Evolutionary conservation across 2,888 invertebrate genomes (phyloP).

Genomic region (Spisula solida): DNA sequence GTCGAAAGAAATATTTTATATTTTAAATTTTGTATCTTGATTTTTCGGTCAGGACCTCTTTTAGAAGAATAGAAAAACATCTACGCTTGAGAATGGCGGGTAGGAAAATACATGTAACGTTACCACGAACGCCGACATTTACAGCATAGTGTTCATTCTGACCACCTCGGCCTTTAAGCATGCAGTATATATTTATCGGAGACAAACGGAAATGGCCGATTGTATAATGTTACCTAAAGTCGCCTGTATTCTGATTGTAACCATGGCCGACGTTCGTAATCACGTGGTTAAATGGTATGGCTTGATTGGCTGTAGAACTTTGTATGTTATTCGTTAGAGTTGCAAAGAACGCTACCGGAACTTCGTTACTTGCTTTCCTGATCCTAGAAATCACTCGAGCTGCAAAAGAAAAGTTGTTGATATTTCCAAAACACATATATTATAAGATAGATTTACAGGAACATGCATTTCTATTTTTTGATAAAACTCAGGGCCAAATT

Average conservation of each 20-base stretch:
- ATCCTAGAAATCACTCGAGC: background rate
- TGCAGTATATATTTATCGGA: background rate
- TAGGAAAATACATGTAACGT: background rate
- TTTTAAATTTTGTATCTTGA: background rate
- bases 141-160: background rate
- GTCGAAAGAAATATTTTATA: background rate
- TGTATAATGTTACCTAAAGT: conserved; percentile 8
- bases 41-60: background rate
- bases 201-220: no score
- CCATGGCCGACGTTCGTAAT: conserved; percentile 26
- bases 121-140: background rate
- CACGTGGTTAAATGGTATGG: conserved; percentile 18
- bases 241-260: conserved; percentile 21
- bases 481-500: no score
- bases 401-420: background rate
- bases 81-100: background rate
- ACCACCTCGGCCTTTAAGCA: background rate
- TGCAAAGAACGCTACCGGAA: conserved; percentile 26
- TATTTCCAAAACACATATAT: background rate
- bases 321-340: conserved; percentile 9
- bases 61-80: background rate
- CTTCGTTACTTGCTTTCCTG: background rate
- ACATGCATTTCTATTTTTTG: no score
- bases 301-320: conserved; percentile 12
- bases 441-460: no score